Base-by-base conservation (phyloP, 2,797 vertebrate genomes). In the Ptychobarbus kaznakovi region DNA sequence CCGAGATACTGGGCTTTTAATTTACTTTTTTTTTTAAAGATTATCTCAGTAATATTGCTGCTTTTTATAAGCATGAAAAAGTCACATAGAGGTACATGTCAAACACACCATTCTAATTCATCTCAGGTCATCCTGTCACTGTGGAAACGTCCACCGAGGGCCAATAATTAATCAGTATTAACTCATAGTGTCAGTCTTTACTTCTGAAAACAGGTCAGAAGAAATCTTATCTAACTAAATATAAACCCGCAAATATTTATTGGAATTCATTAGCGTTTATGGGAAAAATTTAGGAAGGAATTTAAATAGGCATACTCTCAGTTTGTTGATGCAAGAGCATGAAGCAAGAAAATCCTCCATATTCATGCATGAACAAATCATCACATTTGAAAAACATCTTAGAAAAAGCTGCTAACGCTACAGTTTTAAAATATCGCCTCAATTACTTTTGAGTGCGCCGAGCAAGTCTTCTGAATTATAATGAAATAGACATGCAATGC, bases 391-490 rank as follows among this genome's bases (percentile, higher is more conserved):
- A 88, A 82, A 82, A 77, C 78, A 82, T 86, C 51, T 84, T 73
- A 53, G 38, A 86, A 87, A 66, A 80, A 83, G 84, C 81, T 77
- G 87, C 85, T 81, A 88, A 83, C 63, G 28, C 70, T 28, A 82
- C 84, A 86, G 74, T 83, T 88, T 88, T 80, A 72, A 86, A 86
- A 86, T 88, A 83, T 76, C 22, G 74, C 38, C 86, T 63, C 77
- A 85, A 88, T 85, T 87, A 87, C 82, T 87, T 82, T 82, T 20
- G 32, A 85, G 79, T 86, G 56, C 11, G 20, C 78, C 16, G 22
- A 77, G 86, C 73, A 10, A 80, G 73, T 86, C 58, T 74, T 68
- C 42, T 87, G 82, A 86, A 85, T 85, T 70, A 75, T 79, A 87
- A 82, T 86, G 73, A 79, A 86, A 84, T 75, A 77, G 63, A 81